Base-by-base conservation (phyloP, 2,797 vertebrate species). In the Fistularia commersonii region DNA sequence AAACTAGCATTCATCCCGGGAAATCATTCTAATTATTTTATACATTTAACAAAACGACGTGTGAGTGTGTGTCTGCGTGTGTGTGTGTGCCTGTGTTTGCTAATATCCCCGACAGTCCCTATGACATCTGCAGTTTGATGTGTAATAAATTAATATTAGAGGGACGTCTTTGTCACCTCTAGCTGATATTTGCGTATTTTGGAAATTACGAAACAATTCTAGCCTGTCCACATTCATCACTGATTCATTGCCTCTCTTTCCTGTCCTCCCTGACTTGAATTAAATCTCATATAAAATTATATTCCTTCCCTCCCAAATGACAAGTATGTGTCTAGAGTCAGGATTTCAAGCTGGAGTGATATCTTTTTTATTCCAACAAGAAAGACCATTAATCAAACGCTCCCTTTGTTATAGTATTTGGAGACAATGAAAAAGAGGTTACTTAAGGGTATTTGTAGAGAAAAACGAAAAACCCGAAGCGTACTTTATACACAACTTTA, bases 341-440 rank as follows among this genome's bases (percentile, higher is more conserved):
- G 33, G 40, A 38, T 46, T 63, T 69, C 63, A 35, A 53, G 62
- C 66, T 44, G 77, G 82, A 85, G 76, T 56, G 83, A 77, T 68
- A 42, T 72, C 65, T 72, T 45, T 78, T 61, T 64, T 85, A 76
- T 53, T 54, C 69, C 81, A 64, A 68, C 11, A 15, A 53, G 45
- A 35, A 66, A 64, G 42, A 31, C 54, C 58, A 79, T 85, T 56
- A 69, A 69, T 85, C 66, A 66, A 48, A 57, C 46, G 46, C 44
- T 38, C 48, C 54, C 61, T 32, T 3, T 35, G 42, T 48, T 48
- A 74, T 69, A 43, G 12, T 63, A 73, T 66, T 53, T 65, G 49
- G 10, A 7, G 43, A 51, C 43, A 64, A 53, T 48, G 36, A 64
- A 61, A 55, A 12, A 73, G 59, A 54, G 55, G 40, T 43, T 36